Evolutionary conservation across 2,888 invertebrate genomes (phyloP), one percentile per base, ranked within the genome.

Genomic region (Tolmerus cingulatus): DNA sequence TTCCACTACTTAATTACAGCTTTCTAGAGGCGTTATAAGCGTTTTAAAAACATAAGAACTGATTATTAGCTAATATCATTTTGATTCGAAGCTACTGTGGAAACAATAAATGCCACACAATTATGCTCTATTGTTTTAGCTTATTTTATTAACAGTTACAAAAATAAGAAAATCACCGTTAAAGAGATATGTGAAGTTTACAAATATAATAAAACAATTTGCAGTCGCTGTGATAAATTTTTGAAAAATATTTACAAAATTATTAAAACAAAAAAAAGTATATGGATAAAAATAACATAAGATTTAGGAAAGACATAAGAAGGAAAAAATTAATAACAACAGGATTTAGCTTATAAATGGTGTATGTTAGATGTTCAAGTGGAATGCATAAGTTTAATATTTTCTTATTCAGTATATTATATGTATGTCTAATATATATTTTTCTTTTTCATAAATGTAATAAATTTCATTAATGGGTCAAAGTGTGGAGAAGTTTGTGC

Each of bases 1-100:
- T 55, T 81, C 27, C 55, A 51, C 55, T 81, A 40, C 40, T 40
- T 40, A 81, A 51, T 27, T 81, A n/a, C 81, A 81, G 23, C 27
- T 81, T 81, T 81, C 81, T 81, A 55, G 55, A 81, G 81, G 30
- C 55, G 34, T 51, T 46, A 27, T 81, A 81, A 81, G 81, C 81
- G 81, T 81, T 81, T 81, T 34, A 30, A 78, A 81, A 81, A 55
- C 81, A 81, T 81, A 81, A 81, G 81, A 81, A 51, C 81, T 27
- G 37, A 40, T 78, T 78, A 9, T 46, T 51, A 81, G 81, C 34
- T 55, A 43, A 81, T 81, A 81, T 51, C 27, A 55, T 55, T 81
- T 81, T 51, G 16, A 55, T 30, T 81, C 51, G 30, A 81, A 66
- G 66, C 27, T 66, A 57, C 27, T 57, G 57, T 23, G 9, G n/a